Evolutionary conservation across 2,888 invertebrate species (phyloP).

Genomic region (Caenorhabditis sp.): DNA sequence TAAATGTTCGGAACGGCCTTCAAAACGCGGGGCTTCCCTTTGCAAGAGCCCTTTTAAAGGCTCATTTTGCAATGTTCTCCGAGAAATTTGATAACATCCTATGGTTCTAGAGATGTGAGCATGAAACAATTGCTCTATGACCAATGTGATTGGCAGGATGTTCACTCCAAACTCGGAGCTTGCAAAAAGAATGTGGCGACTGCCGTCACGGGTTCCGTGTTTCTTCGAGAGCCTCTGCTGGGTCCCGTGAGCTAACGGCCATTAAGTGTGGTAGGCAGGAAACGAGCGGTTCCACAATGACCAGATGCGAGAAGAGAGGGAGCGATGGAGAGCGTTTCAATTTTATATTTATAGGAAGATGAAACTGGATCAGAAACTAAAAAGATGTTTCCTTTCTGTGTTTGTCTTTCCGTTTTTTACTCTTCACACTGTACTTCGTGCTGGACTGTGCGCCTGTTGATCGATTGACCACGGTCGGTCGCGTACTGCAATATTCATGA

Average conservation of each 20-base stretch:
- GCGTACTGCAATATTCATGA: conserved; percentile 41
- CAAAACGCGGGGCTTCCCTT: conserved; percentile 11
- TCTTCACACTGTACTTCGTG: conserved; percentile 5
- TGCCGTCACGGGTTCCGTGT: conserved; percentile 12
- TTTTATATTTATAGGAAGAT: neutral
- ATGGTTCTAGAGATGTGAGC: too few species aligned
- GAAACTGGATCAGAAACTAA: conserved; percentile 1
- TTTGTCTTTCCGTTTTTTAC: conserved; percentile 4
- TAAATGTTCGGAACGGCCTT: conserved; percentile 10
- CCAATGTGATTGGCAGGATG: conserved; percentile 11
- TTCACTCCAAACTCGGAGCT: neutral
- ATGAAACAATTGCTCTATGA: neutral
- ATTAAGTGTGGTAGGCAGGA: conserved; percentile 28
- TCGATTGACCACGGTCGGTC: neutral
- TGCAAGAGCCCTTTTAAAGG: neutral
- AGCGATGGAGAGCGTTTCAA: too few species aligned
- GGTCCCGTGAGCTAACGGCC: conserved; percentile 9
- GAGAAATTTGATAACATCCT: neutral
- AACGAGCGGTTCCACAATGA: conserved; percentile 19
- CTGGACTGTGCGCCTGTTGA: conserved; percentile 3
- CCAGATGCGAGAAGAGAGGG: conserved; percentile 23
- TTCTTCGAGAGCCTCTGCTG: neutral
- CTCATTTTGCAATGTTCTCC: neutral
- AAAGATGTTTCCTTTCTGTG: neutral
- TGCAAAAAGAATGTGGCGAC: too few species aligned